These are phyloP conservation scores for Oncopodura yosiiana DNA, from an alignment of 1,140 invertebrate genomes.

Conservation along the genomic window DNA sequence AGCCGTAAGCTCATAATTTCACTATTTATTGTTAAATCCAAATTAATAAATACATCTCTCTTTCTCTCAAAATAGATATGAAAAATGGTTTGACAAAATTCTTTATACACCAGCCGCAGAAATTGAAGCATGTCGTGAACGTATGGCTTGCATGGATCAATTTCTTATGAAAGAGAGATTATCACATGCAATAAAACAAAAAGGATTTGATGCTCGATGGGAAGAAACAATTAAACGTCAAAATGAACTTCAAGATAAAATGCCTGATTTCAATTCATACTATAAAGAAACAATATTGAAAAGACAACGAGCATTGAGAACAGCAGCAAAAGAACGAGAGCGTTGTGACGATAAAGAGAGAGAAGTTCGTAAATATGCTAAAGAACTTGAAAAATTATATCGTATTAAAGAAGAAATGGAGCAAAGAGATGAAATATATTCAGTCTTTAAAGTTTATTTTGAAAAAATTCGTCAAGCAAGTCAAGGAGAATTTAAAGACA, in stretches of 20 bases:
- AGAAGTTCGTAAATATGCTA: constrained; percentile 19
- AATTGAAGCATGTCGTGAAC: constrained; percentile 1
- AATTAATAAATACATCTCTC: neutral
- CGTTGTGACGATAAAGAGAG: constrained; percentile 5
- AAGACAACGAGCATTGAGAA: constrained; percentile 15
- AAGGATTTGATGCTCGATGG: constrained; percentile 12
- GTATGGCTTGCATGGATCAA: constrained; percentile 18
- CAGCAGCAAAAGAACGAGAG: constrained; percentile 10
- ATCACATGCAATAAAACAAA: constrained; percentile 3
- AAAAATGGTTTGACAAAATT: neutral
- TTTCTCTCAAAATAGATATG: neutral
- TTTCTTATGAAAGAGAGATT: constrained; percentile 16
- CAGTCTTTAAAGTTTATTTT: constrained; percentile 26
- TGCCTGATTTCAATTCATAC: constrained; percentile 24
- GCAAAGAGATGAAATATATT: constrained; percentile 15
- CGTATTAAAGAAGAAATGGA: constrained; percentile 10
- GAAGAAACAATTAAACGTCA: constrained; percentile 2
- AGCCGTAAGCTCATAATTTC: no score
- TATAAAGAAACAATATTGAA: constrained; percentile 21
- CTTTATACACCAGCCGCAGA: constrained; percentile 22
- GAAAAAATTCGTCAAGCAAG: constrained; percentile 19
- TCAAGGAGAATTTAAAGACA: constrained; percentile 29
- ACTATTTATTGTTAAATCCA: no score
- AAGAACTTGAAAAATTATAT: constrained; percentile 14
- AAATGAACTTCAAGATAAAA: constrained; percentile 6